Base-by-base conservation (phyloP, 1,140 invertebrate genomes). In the Polypedilum vanderplanki region DNA sequence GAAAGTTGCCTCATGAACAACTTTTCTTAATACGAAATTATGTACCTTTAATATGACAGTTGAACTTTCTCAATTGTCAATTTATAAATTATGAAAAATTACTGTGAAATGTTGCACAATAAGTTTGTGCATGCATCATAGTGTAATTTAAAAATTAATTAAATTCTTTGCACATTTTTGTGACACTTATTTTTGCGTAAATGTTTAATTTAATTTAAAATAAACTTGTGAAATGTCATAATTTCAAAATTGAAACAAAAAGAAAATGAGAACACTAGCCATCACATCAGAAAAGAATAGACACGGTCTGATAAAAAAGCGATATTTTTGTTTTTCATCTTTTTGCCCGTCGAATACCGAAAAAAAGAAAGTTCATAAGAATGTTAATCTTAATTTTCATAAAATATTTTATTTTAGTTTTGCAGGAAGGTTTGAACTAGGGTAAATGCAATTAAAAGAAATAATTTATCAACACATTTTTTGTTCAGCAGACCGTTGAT, bases 361-460 rank as follows among this genome's bases (percentile, higher is more conserved):
- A 57, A 57, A 57, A 57, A 57, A 57, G 46, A 57, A 57, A 57
- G 46, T 57, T 57, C 46, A 57, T 57, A n/a, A 57, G 46, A 57
- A 57, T 57, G 10, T 4, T 5, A 5, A 33, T 33, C 24, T 33
- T 33, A 33, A 33, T 33, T 33, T 33, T 33, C n/a, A 46, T 46
- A 46, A 46, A 46, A 10, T 10, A 46, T 46, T 46, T 46, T 15
- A 46, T 46, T 46, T 15, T 15, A 46, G 41, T 46, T 46, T 10
- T 46, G 41, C 15, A n/a, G 12, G 46, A 15, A 57, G 46, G 12
- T n/a, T n/a, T 57, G 4, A 57, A 15, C 46, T 57, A 57, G 15
- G 15, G 24, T 33, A 33, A 33, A 33, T 33, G 46, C 46, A 57
- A 57, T 57, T 57, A 57, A 12, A 4, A 57, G n/a, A 57, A n/a